Conservation (phyloP, 2,113 vertebrate species). For the Microcebus lehilahytsara region DNA sequence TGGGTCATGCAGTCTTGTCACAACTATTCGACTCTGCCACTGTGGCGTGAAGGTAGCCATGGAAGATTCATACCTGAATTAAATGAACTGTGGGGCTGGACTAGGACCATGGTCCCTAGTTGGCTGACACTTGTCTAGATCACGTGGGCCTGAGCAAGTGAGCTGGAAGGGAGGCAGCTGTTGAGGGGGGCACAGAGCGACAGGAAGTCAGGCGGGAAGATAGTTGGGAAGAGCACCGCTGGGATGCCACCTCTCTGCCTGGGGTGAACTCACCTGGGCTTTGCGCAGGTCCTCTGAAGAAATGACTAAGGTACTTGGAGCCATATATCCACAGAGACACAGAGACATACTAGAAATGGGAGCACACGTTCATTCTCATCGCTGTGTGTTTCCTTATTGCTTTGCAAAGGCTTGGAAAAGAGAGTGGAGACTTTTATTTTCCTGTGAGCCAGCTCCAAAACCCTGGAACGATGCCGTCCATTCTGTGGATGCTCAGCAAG, state of each 20-base stretch:
- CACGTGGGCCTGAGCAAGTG: background rate
- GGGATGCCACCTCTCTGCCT: background rate
- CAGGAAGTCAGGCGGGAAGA: background rate
- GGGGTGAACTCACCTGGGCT: background rate
- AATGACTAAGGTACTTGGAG: background rate
- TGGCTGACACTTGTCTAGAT: background rate
- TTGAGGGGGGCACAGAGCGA: background rate
- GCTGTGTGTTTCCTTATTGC: background rate
- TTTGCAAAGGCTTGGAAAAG: slow-evolving; percentile 17
- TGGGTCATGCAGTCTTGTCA: background rate
- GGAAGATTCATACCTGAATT: background rate
- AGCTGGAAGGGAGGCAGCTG: background rate
- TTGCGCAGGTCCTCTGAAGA: background rate
- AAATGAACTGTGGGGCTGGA: background rate
- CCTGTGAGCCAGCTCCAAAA: background rate
- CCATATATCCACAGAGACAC: background rate
- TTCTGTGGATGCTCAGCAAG: background rate
- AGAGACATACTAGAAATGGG: background rate
- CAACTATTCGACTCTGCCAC: background rate
- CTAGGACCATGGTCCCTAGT: background rate
- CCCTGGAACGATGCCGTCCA: background rate
- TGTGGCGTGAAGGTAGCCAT: background rate
- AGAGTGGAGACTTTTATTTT: slow-evolving; percentile 25
- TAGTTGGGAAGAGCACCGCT: background rate
- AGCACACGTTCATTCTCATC: background rate